Percentiles rank a stretch among this genome's conserved stretches.
Conservation (phyloP, 1,140 invertebrate species). For the Drosophila lowei region DNA sequence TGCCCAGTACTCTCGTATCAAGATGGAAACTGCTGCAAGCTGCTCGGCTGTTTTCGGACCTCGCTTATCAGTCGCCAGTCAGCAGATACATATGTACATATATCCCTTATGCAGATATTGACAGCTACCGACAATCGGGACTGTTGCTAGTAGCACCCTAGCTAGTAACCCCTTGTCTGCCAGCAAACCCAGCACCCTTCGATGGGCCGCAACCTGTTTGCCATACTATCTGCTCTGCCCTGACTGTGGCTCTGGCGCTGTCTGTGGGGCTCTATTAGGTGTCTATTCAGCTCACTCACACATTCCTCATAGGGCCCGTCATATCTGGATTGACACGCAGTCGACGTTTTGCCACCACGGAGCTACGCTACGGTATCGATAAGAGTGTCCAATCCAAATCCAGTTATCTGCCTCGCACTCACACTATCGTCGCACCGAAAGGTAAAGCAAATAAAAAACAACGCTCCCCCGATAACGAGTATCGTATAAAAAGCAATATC, state of each 20-base stretch:
- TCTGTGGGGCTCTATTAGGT: conserved; percentile 29
- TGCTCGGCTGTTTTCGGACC: conserved; percentile 15
- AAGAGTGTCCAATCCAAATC: conserved; percentile 75
- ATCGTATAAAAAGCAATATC: conserved; percentile 82
- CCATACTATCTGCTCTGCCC: conserved; percentile 9
- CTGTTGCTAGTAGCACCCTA: background rate
- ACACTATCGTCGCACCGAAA: conserved; percentile 44
- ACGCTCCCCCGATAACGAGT: conserved; percentile 63
- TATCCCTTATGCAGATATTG: background rate
- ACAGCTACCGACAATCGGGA: background rate
- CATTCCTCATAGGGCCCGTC: conserved; percentile 62
- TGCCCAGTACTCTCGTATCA: conserved; percentile 20
- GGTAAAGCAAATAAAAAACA: conserved; percentile 73
- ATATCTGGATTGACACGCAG: conserved; percentile 35
- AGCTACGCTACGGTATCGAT: conserved; percentile 52
- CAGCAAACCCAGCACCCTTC: conserved; percentile 6
- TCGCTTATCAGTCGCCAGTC: conserved; percentile 16
- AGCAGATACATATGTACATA: too few relatives aligned
- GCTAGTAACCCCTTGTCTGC: conserved; percentile 5
- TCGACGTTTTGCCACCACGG: conserved; percentile 19
- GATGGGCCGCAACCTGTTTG: conserved; percentile 48
- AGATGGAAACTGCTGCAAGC: conserved; percentile 19
- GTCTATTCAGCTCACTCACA: conserved; percentile 27
- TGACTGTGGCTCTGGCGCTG: too few relatives aligned
- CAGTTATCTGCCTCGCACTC: conserved; percentile 62